These are phyloP conservation scores for Boleophthalmus pectinirostris DNA, from an alignment of 2,113 vertebrate species.

Conservation along the genomic window DNA sequence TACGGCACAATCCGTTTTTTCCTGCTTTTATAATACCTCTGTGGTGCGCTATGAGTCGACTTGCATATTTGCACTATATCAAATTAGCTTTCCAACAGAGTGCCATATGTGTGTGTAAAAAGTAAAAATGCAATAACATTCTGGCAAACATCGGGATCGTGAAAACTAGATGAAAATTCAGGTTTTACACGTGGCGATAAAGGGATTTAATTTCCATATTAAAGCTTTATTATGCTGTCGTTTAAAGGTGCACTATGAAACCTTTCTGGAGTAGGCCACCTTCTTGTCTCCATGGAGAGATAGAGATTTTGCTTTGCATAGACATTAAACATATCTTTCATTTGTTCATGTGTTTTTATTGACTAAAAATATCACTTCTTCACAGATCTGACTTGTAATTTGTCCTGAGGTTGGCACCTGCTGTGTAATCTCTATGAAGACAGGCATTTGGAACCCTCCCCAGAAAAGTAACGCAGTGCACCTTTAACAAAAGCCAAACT, in stretches of 20 bases:
- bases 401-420: too few relatives aligned
- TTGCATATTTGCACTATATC: conserved; percentile 58
- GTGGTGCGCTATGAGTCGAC: conserved; percentile 46
- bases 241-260: neutral
- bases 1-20: conserved; percentile 46
- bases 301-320: too few relatives aligned
- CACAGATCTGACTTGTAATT: too few relatives aligned
- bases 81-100: conserved; percentile 51
- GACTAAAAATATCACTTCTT: too few relatives aligned
- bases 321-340: too few relatives aligned
- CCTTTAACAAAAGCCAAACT: neutral
- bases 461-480: too few relatives aligned
- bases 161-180: conserved; percentile 23
- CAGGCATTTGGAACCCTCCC: too few relatives aligned
- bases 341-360: too few relatives aligned
- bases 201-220: conserved; percentile 4
- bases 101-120: conserved; percentile 22
- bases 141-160: conserved; percentile 29
- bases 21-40: conserved; percentile 37
- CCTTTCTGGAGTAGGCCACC: too few relatives aligned
- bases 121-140: conserved; percentile 23
- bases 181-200: conserved; percentile 8
- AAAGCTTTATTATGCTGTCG: neutral
- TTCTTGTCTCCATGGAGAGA: too few relatives aligned
- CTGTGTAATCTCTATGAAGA: too few relatives aligned